Evolutionary conservation across 1,140 invertebrate genomes (phyloP).

Genomic region (Pseudomyrmex sp.): DNA sequence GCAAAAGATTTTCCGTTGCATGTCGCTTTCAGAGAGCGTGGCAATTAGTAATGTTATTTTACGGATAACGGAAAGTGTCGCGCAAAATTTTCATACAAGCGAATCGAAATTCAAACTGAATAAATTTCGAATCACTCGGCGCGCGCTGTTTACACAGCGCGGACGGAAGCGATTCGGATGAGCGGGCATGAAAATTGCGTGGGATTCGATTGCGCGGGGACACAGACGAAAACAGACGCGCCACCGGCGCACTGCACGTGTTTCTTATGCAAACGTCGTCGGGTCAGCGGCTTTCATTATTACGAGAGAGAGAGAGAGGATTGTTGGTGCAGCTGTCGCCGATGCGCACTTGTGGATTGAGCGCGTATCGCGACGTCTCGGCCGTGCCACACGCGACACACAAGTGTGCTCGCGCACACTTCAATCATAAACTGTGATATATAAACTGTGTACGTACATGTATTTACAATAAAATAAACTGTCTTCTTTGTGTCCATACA

Average conservation of each 20-base stretch:
- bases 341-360: too few species aligned
- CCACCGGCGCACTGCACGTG: neutral
- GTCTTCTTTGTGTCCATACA: neutral
- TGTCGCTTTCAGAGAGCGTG: neutral
- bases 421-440: neutral
- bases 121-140: too few species aligned
- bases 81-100: too few species aligned
- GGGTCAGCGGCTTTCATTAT: slow-evolving; percentile 36
- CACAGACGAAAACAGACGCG: neutral
- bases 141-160: neutral
- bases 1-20: neutral
- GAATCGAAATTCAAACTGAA: too few species aligned
- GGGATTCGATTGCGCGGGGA: slow-evolving; percentile 4
- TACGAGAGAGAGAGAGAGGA: neutral
- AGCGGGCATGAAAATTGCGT: slow-evolving; percentile 11
- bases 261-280: slow-evolving; percentile 12
- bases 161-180: neutral
- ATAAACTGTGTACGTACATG: neutral
- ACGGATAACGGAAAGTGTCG: too few species aligned
- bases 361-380: too few species aligned
- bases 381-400: too few species aligned
- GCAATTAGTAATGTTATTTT: too few species aligned
- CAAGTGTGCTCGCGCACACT: too few species aligned
- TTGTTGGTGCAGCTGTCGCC: neutral
- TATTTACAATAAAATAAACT: slow-evolving; percentile 20